Evolutionary conservation across 2,888 invertebrate species (phyloP), one percentile per base, ranked within the genome.

Genomic region (Melanargia galathea): DNA sequence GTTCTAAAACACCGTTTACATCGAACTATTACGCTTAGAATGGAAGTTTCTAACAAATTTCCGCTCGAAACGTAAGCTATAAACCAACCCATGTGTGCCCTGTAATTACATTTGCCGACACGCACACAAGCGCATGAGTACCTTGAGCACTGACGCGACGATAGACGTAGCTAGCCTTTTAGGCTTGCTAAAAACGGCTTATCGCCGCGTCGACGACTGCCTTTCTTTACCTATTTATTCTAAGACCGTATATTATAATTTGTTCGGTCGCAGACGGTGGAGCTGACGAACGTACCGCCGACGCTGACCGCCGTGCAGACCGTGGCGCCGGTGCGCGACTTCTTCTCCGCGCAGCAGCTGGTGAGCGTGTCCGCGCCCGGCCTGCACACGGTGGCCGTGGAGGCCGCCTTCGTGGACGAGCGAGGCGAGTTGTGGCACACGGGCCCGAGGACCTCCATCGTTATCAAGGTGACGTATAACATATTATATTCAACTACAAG

Each of bases 321-420:
- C 0, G 97, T 97, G 2, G 93, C 94, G 10, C 98, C 98, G 0
- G 97, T 98, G 75, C 95, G 97, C 30, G 98, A 99, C 81, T 98
- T 98, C 91, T 97, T 99, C 85, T 96, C 97, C 0, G 97, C 97
- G 0, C 97, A 97, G 82, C 98, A 98, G 85, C 90, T 99, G 56
- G 92, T 99, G 40, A 93, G 94, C 0, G 94, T 97, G 35, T 70
- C 75, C 10, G 73, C 84, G 20, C 88, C 89, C 69, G 90, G 92
- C 0, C 84, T 92, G 0, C 88, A 90, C 79, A 87, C 88, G 0
- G 94, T 98, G 30, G 95, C 94, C 0, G 94, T 97, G 7, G 97
- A 97, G 78, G 97, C 97, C 0, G 95, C 95, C 67, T 94, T 98
- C 60, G 93, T 97, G 1, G 98, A 98, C 82, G 95, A 96, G 70